These are phyloP conservation scores for Cosmopolites sordidus DNA, from an alignment of 2,888 invertebrate genomes.

Conservation along the genomic window DNA sequence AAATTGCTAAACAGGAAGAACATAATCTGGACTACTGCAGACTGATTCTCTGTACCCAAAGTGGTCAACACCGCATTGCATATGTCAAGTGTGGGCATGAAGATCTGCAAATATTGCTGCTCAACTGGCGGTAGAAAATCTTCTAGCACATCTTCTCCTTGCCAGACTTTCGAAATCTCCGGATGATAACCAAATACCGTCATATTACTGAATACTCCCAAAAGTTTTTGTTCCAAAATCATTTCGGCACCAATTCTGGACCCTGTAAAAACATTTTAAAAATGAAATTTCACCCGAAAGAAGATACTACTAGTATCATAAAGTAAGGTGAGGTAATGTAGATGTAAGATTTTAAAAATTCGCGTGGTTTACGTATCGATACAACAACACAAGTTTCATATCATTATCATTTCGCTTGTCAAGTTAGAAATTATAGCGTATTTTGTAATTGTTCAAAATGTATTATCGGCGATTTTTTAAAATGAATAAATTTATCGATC, in stretches of 20 bases:
- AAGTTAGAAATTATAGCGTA: too few relatives aligned
- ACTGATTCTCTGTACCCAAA: conserved; percentile 77
- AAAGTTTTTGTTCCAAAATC: conserved; percentile 56
- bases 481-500: too few relatives aligned
- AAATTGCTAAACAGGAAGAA: conserved; percentile 76
- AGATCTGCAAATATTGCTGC: conserved; percentile 74
- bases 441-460: too few relatives aligned
- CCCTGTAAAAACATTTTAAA: conserved; percentile 36
- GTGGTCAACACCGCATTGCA: conserved; percentile 79
- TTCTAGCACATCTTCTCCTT: conserved; percentile 37
- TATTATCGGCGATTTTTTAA: too few relatives aligned
- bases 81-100: conserved; percentile 75
- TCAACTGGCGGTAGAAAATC: conserved; percentile 61
- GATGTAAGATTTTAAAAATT: too few relatives aligned
- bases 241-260: conserved; percentile 63
- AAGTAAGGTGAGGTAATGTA: too few relatives aligned
- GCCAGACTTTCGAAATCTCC: conserved; percentile 51
- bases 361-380: too few relatives aligned
- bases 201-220: conserved; percentile 64
- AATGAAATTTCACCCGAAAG: too few relatives aligned
- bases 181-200: conserved; percentile 69
- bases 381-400: too few relatives aligned
- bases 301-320: too few relatives aligned
- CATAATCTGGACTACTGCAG: conserved; percentile 75
- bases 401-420: too few relatives aligned